Base-by-base conservation (phyloP, 2,797 vertebrate genomes). In the Pipistrellus nathusii region DNA sequence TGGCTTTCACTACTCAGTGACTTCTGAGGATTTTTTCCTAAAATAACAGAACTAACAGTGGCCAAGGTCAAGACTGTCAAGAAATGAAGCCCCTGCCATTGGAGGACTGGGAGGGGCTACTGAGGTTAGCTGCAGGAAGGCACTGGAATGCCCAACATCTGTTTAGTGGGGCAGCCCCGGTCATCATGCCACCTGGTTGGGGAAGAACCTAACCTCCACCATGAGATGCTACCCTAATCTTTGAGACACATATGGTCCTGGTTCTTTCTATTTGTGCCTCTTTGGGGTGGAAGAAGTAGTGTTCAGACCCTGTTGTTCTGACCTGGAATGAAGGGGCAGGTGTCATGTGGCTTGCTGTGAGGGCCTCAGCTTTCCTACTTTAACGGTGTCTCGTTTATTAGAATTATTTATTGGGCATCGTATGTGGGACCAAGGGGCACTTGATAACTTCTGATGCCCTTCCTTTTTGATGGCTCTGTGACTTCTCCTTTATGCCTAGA, bases 1-100 rank as follows among this genome's bases (percentile, higher is more conserved):
- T 92, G 41, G 35, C 89, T 90, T 8, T 94, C 55, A 51, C 62
- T 85, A n/a, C 71, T 78, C 46, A 78, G 80, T 6, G 0, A 92
- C 88, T 92, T 90, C 88, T 87, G 55, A 46, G 83, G 71, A 78
- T 91, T 89, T 89, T 76, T 80, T 76, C 76, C 38, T 92, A 30
- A n/a, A 57, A 18, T 14, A 77, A 55, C 53, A 85, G 51, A 83
- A 78, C 44, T 77, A 53, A 64, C 8, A 62, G 23, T 8, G 1
- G 41, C n/a, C 81, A 84, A 94, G 73, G 53, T 86, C 51, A 90
- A 94, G 93, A 53, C 51, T 51, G 38, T 82, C n/a, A 66, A 64
- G 76, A 90, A 87, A 83, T 35, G 35, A 81, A 83, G 35, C 1
- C 11, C 68, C 51, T 15, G 51, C 9, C 3, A 1, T 18, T 53